Base-by-base conservation (phyloP, 2,888 invertebrate species). In the Beris chalybata region DNA sequence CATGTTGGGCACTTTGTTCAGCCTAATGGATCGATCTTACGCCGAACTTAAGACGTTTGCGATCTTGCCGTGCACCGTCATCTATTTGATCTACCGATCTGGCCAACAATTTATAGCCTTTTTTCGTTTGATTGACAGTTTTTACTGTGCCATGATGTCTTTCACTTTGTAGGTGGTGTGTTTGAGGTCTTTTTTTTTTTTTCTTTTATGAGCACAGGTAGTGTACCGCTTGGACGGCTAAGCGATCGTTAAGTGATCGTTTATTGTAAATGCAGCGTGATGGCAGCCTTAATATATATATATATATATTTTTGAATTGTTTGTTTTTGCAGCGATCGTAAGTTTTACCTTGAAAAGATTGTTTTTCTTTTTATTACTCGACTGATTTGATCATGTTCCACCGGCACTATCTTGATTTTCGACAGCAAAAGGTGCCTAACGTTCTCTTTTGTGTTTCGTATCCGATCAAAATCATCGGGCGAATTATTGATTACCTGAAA, bases 101-200 rank as follows among this genome's bases (percentile, higher is more conserved):
- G 50, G 15, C 61, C n/a, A 61, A 61, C 15, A 11, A 61, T 61
- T 61, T 50, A 61, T n/a, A 50, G 50, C 22, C 9, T 31, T 12
- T 59, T 48, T 47, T 50, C 59, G 32, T 31, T 53, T 61, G 61
- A 61, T 61, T 61, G 61, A 50, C 61, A 61, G 61, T 61, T 61
- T 61, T 61, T 61, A 61, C 52, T 52, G 50, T 50, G 52, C 15
- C 61, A 50, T 22, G 38, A 38, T 38, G 61, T 61, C 52, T 61
- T 52, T 61, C 38, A 52, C 61, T 50, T 38, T 52, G 52, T 50
- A 61, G 53, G 53, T 53, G 31, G 61, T 32, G 29, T n/a, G 50
- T 29, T 31, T 22, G 22, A 22, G 6, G 31, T 30, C 52, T 50
- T 58, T 44, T 59, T 61, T 52, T 43, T 56, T 58, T 44, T 59